These are phyloP conservation scores for Enteromius mattozi DNA, from an alignment of 2,797 vertebrate species.

Conservation along the genomic window DNA sequence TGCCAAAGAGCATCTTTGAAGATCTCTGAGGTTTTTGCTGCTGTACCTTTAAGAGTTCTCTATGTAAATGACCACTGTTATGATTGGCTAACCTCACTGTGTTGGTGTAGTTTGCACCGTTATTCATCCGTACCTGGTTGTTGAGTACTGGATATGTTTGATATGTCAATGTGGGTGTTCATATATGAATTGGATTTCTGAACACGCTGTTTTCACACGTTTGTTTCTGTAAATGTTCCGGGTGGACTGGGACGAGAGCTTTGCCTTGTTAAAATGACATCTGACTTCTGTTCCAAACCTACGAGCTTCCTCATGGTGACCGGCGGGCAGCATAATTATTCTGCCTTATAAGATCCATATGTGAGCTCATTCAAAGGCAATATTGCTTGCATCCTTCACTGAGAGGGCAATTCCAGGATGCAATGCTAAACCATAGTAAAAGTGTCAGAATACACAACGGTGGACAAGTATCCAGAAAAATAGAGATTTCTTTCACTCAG, in stretches of 20 bases:
- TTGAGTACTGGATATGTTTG: background rate
- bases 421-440: background rate
- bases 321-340: background rate
- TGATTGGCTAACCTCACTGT: too few relatives aligned
- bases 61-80: too few relatives aligned
- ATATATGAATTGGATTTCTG: background rate
- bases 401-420: background rate
- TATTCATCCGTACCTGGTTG: too few relatives aligned
- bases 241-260: background rate
- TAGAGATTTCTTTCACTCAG: too few relatives aligned
- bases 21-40: too few relatives aligned
- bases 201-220: background rate
- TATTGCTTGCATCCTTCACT: background rate
- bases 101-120: too few relatives aligned
- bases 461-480: background rate
- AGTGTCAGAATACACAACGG: background rate
- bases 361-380: background rate
- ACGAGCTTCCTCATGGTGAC: background rate
- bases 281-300: background rate
- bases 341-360: slow-evolving; percentile 1
- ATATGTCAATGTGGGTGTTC: background rate
- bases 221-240: background rate
- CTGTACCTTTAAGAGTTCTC: too few relatives aligned
- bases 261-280: background rate
- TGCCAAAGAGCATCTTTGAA: too few relatives aligned